These are phyloP conservation scores for Digitonthophagus gazella DNA, from an alignment of 2,888 invertebrate species.

Conservation along the genomic window DNA sequence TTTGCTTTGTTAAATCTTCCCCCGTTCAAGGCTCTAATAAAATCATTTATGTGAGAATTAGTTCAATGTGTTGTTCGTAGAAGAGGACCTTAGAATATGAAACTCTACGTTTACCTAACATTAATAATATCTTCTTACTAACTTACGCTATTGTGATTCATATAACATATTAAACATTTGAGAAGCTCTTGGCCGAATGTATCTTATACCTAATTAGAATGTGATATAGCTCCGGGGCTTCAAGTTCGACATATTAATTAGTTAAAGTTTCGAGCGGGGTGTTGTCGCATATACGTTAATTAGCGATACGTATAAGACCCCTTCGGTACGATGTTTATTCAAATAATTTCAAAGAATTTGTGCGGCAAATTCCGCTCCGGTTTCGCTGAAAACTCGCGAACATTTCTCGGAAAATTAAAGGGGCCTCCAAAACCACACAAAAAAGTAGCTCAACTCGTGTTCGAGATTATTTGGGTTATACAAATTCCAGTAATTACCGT, in stretches of 20 bases:
- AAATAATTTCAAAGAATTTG: background rate
- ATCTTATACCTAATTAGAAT: constrained; percentile 4
- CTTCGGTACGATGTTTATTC: background rate
- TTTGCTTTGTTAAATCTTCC: background rate
- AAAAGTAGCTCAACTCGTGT: background rate
- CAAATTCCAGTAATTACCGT: background rate
- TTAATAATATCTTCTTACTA: too few relatives aligned
- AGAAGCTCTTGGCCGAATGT: background rate
- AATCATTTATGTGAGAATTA: background rate
- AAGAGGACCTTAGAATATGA: too few relatives aligned
- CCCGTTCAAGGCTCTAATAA: background rate
- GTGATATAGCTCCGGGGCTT: constrained; percentile 1
- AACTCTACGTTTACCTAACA: too few relatives aligned
- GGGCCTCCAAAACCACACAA: background rate
- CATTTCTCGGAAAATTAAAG: background rate
- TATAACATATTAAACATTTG: constrained; percentile 14
- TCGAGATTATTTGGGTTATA: background rate
- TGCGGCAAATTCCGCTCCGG: background rate
- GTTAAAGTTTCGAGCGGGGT: background rate
- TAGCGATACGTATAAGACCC: background rate
- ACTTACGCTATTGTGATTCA: constrained; percentile 16
- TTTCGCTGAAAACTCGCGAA: background rate
- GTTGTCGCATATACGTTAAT: background rate
- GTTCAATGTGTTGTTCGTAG: background rate
- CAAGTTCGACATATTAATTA: constrained; percentile 12